Evolutionary conservation across 92 coral and sea anemone genomes (phyloP).

Genomic region (Heteractis magnifica): DNA sequence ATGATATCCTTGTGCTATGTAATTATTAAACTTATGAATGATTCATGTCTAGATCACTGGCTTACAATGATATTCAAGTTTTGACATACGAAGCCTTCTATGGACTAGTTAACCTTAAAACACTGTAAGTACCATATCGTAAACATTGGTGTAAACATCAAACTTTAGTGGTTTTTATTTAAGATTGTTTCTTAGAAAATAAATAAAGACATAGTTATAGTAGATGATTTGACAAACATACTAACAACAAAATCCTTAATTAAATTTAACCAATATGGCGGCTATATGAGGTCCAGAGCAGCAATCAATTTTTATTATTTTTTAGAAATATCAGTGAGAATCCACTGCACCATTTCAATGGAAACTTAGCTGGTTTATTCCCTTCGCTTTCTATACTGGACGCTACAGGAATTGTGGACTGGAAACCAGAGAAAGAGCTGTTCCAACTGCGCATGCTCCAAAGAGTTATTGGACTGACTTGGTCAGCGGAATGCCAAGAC

Average conservation of each 20-base stretch:
- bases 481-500: constrained; percentile 38
- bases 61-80: background rate
- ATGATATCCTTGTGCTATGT: no score
- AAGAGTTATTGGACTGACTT: constrained; percentile 32
- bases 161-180: background rate
- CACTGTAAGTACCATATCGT: background rate
- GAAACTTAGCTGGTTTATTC: constrained; percentile 13
- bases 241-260: no score
- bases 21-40: no score
- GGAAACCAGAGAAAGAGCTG: constrained; percentile 42
- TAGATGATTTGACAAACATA: no score
- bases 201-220: background rate
- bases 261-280: no score
- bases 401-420: constrained; percentile 31
- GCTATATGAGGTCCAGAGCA: no score
- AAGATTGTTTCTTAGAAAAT: background rate
- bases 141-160: no score
- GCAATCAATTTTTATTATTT: background rate
- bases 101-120: background rate
- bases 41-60: background rate
- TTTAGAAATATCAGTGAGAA: constrained; percentile 1
- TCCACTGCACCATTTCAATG: constrained; percentile 15
- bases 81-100: background rate
- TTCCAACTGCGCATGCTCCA: constrained; percentile 47
- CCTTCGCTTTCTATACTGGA: constrained; percentile 27